Conservation (phyloP, 2,888 invertebrate genomes). For the Anaspis maculata region DNA sequence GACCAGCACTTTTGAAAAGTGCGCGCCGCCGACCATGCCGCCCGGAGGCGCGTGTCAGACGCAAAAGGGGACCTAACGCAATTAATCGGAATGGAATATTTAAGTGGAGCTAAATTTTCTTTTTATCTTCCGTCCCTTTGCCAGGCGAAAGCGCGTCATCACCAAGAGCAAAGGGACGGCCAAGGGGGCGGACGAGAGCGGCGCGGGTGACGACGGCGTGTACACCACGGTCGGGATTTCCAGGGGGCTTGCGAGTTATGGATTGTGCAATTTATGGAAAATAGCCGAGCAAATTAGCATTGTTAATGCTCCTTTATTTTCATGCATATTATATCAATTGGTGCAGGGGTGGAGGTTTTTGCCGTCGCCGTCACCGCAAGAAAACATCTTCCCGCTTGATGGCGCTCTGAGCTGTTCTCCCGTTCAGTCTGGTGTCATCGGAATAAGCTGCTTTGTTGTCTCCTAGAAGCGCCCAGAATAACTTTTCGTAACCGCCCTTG, state of each 20-base stretch:
- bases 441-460: too few species aligned
- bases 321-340: too few species aligned
- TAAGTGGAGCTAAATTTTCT: conserved; percentile 15
- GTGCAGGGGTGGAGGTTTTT: too few species aligned
- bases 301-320: conserved; percentile 12
- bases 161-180: not conserved
- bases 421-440: too few species aligned
- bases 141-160: not conserved
- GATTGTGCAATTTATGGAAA: conserved; percentile 14
- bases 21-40: too few species aligned
- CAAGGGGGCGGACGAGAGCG: too few species aligned
- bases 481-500: too few species aligned
- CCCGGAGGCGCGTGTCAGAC: conserved; percentile 11
- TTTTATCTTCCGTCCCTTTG: conserved; percentile 10
- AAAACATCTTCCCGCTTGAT: too few species aligned
- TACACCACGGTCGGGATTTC: conserved; percentile 6
- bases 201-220: too few species aligned
- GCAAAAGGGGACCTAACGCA: conserved; percentile 12
- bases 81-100: conserved; percentile 17
- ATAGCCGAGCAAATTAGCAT: conserved; percentile 14
- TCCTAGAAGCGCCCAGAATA: too few species aligned
- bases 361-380: too few species aligned
- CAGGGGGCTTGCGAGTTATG: conserved; percentile 8
- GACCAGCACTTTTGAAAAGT: conserved; percentile 10
- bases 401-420: too few species aligned